Conservation (phyloP, 2,888 invertebrate species). For the Euproctis similis region DNA sequence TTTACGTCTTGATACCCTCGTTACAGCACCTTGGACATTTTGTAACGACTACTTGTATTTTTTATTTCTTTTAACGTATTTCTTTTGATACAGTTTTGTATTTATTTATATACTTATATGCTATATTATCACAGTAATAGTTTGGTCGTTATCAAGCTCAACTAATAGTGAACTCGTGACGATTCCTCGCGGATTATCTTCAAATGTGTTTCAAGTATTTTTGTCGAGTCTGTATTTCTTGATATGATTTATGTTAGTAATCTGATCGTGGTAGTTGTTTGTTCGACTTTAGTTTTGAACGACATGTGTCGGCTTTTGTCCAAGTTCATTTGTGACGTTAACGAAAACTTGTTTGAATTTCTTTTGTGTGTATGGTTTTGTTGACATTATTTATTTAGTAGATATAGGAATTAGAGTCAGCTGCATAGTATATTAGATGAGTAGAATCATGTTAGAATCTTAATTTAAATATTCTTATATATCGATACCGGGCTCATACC, state of each 20-base stretch:
- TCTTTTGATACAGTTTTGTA: slow-evolving; percentile 33
- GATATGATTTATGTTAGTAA: slow-evolving; percentile 22
- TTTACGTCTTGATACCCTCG: slow-evolving; percentile 41
- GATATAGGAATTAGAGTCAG: too few relatives aligned
- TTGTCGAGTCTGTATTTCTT: slow-evolving; percentile 21
- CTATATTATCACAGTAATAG: too few relatives aligned
- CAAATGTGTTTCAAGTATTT: slow-evolving; percentile 20
- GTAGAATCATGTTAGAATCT: too few relatives aligned
- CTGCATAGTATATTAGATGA: too few relatives aligned
- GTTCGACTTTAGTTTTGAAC: slow-evolving; percentile 7
- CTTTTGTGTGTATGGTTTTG: too few relatives aligned
- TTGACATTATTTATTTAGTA: too few relatives aligned
- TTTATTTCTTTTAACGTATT: slow-evolving; percentile 51
- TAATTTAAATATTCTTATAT: too few relatives aligned
- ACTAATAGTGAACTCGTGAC: too few relatives aligned
- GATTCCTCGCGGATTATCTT: slow-evolving; percentile 21
- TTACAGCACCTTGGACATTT: slow-evolving; percentile 45
- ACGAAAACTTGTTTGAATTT: too few relatives aligned
- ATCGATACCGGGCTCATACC: too few relatives aligned
- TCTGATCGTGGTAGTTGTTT: slow-evolving; percentile 12
- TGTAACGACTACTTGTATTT: slow-evolving; percentile 43
- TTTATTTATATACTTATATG: slow-evolving; percentile 17
- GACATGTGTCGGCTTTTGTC: not conserved
- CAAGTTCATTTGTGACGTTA: too few relatives aligned
- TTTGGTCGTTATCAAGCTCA: slow-evolving; percentile 23